Base-by-base conservation (phyloP, 2,113 vertebrate genomes). In the Sceloporus tristichus region DNA sequence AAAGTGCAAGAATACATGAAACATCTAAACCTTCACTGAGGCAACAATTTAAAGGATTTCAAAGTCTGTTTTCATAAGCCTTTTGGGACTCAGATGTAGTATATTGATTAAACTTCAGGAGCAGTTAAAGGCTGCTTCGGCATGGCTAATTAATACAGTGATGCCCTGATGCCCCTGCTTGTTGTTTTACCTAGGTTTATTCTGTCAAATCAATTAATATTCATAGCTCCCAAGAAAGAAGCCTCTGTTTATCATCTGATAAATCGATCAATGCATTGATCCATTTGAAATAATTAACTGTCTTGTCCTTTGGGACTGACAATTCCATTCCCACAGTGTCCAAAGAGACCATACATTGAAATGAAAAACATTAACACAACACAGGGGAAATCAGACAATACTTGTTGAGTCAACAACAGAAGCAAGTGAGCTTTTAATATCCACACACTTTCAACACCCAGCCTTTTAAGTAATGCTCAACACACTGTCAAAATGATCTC, bases 61-160 rank as follows among this genome's bases (percentile, higher is more conserved):
- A 94, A 94, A 95, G 91, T 87, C 93, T 94, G 91, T 93, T 95
- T 94, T 92, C 90, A 79, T 83, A 88, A 93, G 91, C 93, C 93
- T 93, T 94, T 94, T 88, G 93, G 93, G 94, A 93, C 89, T 94
- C 88, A 85, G 88, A 82, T 75, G 94, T 75, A 94, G 90, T 88
- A 80, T 95, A 95, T 95, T 95, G 95, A 95, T 96, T 95, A 95
- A 93, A 94, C 93, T 94, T 95, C 73, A 86, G 91, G 90, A 95
- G 89, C 87, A 88, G 93, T 94, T 94, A 89, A 94, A 93, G 93
- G 94, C 91, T 73, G 90, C 89, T 94, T 89, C 91, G 84, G 90
- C 90, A 87, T 68, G 78, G 93, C 91, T 95, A 95, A 95, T 96
- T 94, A 95, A 95, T 93, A 89, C 94, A 93, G 90, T 1, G 92